phyloP scores from a whole-genome alignment of 1,140 invertebrate genomes.

The Adelges cooleyi region DNA sequence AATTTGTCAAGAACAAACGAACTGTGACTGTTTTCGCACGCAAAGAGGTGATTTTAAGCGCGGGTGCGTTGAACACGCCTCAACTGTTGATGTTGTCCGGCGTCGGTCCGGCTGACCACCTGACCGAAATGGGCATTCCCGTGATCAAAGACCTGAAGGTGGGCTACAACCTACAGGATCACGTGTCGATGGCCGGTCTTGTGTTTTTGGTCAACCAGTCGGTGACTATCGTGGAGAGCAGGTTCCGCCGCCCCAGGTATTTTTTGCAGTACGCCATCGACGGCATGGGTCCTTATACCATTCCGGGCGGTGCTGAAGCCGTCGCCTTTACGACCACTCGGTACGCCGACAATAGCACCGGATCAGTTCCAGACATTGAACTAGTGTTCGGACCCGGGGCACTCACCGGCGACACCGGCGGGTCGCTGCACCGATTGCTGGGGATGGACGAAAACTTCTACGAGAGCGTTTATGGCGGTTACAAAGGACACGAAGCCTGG shows the following conservation, averaged over 20 bases:
- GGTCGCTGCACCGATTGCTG: slow-evolving; percentile 46
- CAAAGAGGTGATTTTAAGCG: slow-evolving; percentile 56
- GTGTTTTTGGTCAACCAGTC: slow-evolving; percentile 41
- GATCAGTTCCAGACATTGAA: slow-evolving; percentile 36
- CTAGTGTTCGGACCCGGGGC: slow-evolving; percentile 35
- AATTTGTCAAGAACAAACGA: slow-evolving; percentile 46
- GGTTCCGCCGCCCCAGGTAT: slow-evolving; percentile 54
- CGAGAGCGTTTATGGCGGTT: slow-evolving; percentile 31
- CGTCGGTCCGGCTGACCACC: slow-evolving; percentile 54
- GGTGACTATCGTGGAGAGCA: slow-evolving; percentile 45
- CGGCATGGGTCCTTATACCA: slow-evolving; percentile 37
- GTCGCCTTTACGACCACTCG: slow-evolving; percentile 40
- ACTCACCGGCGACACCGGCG: slow-evolving; percentile 57
- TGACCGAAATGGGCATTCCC: slow-evolving; percentile 53
- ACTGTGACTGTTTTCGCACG: slow-evolving; percentile 40
- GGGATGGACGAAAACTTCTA: slow-evolving; percentile 33
- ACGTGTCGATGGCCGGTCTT: slow-evolving; percentile 50
- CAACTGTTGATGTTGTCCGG: slow-evolving; percentile 63
- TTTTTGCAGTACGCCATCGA: slow-evolving; percentile 39
- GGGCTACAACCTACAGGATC: slow-evolving; percentile 46
- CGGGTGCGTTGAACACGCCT: slow-evolving; percentile 54
- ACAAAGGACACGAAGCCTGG: slow-evolving; percentile 38
- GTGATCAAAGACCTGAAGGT: slow-evolving; percentile 47
- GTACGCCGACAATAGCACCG: slow-evolving; percentile 31
- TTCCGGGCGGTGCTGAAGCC: slow-evolving; percentile 40